A percentile compares a stretch with the other conserved stretches of the same genome.
Conservation (phyloP, 1,140 invertebrate genomes). For the Micrasema minimum region DNA sequence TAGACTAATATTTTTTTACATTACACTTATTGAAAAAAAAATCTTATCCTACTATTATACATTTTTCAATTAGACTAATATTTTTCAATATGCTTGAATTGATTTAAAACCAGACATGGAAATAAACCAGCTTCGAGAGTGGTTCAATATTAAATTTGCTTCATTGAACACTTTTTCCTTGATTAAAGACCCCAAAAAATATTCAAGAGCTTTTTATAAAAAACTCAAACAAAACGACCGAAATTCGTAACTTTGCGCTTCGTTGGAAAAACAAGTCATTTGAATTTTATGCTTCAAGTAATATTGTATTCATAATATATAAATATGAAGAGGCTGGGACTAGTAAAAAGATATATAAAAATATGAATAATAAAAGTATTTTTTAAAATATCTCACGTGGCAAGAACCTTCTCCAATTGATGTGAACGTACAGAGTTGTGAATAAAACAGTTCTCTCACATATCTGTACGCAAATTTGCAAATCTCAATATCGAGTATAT, state of each 20-base stretch:
- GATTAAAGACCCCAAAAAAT: slow-evolving; percentile 7
- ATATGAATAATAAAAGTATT: neutral
- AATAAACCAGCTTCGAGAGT: too few species aligned
- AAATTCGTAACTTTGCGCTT: slow-evolving; percentile 3
- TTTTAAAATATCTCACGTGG: slow-evolving; percentile 54
- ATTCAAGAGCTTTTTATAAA: slow-evolving; percentile 14
- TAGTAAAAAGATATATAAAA: too few species aligned
- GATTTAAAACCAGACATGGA: too few species aligned
- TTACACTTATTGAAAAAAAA: too few species aligned
- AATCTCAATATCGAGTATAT: slow-evolving; percentile 31
- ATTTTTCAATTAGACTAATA: too few species aligned
- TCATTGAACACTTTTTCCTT: slow-evolving; percentile 21
- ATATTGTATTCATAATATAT: too few species aligned
- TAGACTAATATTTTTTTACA: too few species aligned
- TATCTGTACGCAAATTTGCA: slow-evolving; percentile 49
- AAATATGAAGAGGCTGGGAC: too few species aligned
- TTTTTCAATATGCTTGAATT: too few species aligned
- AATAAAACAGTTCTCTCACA: slow-evolving; percentile 37
- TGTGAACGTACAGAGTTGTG: slow-evolving; percentile 69
- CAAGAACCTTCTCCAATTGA: slow-evolving; percentile 69
- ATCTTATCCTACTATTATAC: too few species aligned
- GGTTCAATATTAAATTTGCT: slow-evolving; percentile 22
- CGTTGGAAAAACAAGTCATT: slow-evolving; percentile 3
- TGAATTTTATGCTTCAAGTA: neutral
- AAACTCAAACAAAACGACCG: slow-evolving; percentile 9